These are phyloP conservation scores for Ficedula albicollis DNA, from an alignment of 2,797 vertebrate species.

Conservation along the genomic window DNA sequence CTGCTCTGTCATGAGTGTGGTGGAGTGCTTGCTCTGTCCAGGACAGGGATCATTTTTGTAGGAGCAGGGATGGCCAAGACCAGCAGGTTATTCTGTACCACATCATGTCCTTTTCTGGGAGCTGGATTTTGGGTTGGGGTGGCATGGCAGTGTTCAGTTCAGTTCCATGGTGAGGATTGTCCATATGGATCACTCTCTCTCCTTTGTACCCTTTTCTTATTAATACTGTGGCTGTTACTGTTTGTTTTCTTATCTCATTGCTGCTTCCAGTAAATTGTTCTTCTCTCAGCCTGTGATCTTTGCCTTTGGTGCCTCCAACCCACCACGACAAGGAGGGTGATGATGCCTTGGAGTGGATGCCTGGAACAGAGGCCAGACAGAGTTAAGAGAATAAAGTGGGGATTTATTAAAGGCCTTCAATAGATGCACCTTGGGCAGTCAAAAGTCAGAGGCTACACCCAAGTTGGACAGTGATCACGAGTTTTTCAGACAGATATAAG, in stretches of 20 bases:
- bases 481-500: neutral
- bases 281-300: neutral
- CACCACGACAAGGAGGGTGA: neutral
- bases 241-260: neutral
- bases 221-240: neutral
- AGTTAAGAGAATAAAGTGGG: neutral
- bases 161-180: neutral
- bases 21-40: too few species aligned
- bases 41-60: neutral
- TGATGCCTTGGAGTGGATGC: neutral
- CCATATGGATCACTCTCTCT: too few species aligned
- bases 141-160: neutral
- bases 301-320: neutral
- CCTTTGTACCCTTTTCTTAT: neutral
- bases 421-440: neutral
- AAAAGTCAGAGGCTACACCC: neutral
- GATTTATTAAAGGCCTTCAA: neutral
- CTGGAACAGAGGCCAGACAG: neutral
- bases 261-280: neutral
- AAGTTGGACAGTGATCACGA: rapidly evolving
- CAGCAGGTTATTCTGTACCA: neutral
- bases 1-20: neutral
- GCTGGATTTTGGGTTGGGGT: neutral
- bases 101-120: neutral
- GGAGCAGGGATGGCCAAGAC: neutral